Conservation (phyloP, 1,140 invertebrate species). For the Spodoptera litura region DNA sequence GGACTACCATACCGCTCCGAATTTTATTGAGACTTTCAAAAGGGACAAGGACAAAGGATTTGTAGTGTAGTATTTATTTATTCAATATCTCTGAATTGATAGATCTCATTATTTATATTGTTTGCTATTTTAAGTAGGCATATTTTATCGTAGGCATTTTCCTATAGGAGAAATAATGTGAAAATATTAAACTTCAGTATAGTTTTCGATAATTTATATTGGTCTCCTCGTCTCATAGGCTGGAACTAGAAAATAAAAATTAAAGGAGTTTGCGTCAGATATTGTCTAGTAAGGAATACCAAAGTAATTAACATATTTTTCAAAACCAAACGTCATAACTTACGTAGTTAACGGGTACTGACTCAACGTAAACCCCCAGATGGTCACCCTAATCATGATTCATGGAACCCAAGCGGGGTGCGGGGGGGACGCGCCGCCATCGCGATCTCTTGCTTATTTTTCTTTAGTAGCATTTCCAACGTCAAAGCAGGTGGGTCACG, state of each 20-base stretch:
- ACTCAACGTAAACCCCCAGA: constrained; percentile 37
- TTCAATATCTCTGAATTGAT: too few relatives aligned
- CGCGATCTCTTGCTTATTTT: constrained; percentile 75
- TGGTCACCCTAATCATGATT: constrained; percentile 59
- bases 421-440: constrained; percentile 71
- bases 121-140: too few relatives aligned
- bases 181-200: too few relatives aligned
- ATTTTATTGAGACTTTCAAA: neutral
- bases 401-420: constrained; percentile 63
- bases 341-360: neutral
- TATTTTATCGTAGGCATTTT: too few relatives aligned
- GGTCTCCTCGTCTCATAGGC: too few relatives aligned
- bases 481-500: constrained; percentile 50
- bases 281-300: too few relatives aligned
- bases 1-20: constrained; percentile 13
- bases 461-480: constrained; percentile 75
- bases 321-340: neutral
- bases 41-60: neutral
- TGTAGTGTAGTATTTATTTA: too few relatives aligned
- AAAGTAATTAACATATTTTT: neutral
- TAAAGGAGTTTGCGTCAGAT: too few relatives aligned
- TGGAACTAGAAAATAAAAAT: too few relatives aligned
- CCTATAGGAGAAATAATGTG: too few relatives aligned
- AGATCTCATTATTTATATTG: too few relatives aligned
- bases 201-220: too few relatives aligned